Percentiles rank a stretch among this genome's conserved stretches.
Evolutionary conservation across 92 coral and sea anemone species (phyloP).

Genomic region (Zoanthus sociatus): DNA sequence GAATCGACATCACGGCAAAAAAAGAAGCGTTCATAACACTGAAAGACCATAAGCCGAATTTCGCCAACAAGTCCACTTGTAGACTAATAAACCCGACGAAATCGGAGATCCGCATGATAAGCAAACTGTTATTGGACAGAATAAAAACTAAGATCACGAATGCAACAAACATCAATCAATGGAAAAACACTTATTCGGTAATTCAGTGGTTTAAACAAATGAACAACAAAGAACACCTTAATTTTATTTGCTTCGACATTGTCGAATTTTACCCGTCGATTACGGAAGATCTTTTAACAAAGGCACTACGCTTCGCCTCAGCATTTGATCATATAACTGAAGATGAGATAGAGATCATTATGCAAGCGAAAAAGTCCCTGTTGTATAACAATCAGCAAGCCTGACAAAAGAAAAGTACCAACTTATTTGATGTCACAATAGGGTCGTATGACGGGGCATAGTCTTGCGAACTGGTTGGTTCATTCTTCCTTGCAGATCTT

Average conservation of each 20-base stretch:
- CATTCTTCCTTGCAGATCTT: too few species aligned
- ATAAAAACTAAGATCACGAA: conserved; percentile 4
- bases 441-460: too few species aligned
- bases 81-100: too few species aligned
- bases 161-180: conserved; percentile 28
- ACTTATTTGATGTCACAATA: not conserved
- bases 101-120: conserved; percentile 29
- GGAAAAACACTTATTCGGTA: conserved; percentile 33
- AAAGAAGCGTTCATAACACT: not conserved
- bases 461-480: not conserved
- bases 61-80: too few species aligned
- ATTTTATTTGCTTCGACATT: not conserved
- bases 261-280: conserved; percentile 14
- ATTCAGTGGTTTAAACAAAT: conserved; percentile 20
- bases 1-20: not conserved
- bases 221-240: not conserved
- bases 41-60: too few species aligned
- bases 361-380: not conserved
- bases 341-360: conserved; percentile 40
- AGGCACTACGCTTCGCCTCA: conserved; percentile 40
- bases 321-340: conserved; percentile 32
- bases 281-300: conserved; percentile 17
- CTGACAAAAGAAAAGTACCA: conserved; percentile 17
- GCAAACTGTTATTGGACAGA: conserved; percentile 35
- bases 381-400: conserved; percentile 15